Evolutionary conservation across 1,140 invertebrate species (phyloP).

Genomic region (Scaptomyza hsui): DNA sequence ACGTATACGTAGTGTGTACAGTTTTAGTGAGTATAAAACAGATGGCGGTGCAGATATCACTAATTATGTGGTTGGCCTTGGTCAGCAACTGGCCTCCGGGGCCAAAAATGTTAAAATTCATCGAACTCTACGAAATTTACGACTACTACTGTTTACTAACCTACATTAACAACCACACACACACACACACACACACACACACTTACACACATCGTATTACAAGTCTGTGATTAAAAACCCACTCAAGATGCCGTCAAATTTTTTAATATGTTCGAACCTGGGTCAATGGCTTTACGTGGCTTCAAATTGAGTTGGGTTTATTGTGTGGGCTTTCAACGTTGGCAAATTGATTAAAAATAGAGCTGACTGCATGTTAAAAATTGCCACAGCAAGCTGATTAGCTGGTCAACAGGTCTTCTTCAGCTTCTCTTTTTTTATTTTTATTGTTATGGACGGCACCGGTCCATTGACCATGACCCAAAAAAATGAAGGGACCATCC

Average conservation of each 20-base stretch:
- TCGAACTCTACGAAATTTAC: conserved; percentile 67
- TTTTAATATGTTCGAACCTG: conserved; percentile 14
- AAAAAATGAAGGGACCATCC: conserved; percentile 43
- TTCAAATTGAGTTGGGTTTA: neutral
- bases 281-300: conserved; percentile 33
- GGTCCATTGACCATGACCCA: conserved; percentile 80
- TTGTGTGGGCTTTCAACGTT: conserved; percentile 11
- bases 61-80: conserved; percentile 75
- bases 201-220: neutral
- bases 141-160: conserved; percentile 55
- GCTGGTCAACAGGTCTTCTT: conserved; percentile 25
- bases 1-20: conserved; percentile 17
- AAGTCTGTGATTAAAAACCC: conserved; percentile 1
- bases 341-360: conserved; percentile 14
- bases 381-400: conserved; percentile 40
- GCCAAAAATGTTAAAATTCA: conserved; percentile 62
- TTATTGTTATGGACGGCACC: conserved; percentile 19
- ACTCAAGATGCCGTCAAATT: neutral
- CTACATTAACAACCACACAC: conserved; percentile 46
- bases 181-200: conserved; percentile 5
- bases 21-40: neutral
- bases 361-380: conserved; percentile 40
- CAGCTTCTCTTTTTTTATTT: neutral
- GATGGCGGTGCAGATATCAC: conserved; percentile 16
- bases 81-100: conserved; percentile 30